Base-by-base conservation (phyloP, 2,888 invertebrate genomes). In the Conus canariensis region DNA sequence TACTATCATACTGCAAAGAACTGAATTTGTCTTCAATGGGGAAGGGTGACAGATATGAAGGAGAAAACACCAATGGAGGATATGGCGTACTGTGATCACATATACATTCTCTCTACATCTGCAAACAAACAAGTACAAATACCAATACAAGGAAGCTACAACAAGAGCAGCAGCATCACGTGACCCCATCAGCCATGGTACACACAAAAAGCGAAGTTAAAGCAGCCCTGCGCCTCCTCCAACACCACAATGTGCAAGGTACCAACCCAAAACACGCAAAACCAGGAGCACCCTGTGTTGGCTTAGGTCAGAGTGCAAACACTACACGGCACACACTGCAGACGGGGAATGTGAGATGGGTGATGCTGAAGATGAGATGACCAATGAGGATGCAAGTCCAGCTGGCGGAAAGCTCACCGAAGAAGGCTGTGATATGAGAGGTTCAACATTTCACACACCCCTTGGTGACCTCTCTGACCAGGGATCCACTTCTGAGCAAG, bases 381-480 rank as follows among this genome's bases (percentile, higher is more conserved):
- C 56, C 64, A 12, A 60, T 85, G 86, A 67, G 14, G 86, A 67
- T 86, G 86, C 12, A 22, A 60, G 85, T 85, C 60, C 60, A n/a
- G 87, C 74, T 70, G 87, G 87, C 87, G 85, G 89, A 89, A 88
- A 90, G 95, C 96, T 95, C 95, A 96, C 98, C 98, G 98, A 98
- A 98, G 87, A 45, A 98, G 98, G 89, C 98, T 99, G 98, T 99
- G 98, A 98, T 99, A 98, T 98, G 98, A 97, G 59, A 25, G 25
- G 3, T n/a, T 96, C 96, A 96, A 97, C 98, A 98, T 97, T 97
- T 97, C 98, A 98, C 98, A 98, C 97, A 98, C 98, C 98, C 98
- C 98, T 97, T 98, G 98, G 97, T 97, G 97, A 97, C 97, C 85
- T 58, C 30, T 77, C 89, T 89, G 56, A 59, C 89, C 83, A 85